Percentiles rank a stretch among this genome's conserved stretches.
phyloP scores from a whole-genome alignment of 2,797 vertebrate genomes.

The Megaceryle alcyon region DNA sequence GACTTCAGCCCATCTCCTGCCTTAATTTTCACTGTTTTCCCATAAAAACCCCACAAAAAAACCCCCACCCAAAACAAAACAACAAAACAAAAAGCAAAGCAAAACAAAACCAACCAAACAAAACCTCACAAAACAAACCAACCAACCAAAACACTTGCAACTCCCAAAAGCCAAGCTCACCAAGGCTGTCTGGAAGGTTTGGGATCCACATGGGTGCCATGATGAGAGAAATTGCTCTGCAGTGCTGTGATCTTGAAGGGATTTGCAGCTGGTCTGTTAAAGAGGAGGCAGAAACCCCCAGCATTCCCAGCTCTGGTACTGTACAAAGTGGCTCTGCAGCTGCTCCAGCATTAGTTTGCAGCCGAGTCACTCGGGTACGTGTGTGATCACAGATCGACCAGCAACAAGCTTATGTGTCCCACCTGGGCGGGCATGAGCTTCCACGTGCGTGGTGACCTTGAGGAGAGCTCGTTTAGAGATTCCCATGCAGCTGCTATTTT shows the following conservation, averaged over 20 bases:
- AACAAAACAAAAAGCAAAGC: too few species aligned
- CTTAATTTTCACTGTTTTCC: not conserved
- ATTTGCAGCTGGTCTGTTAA: not conserved
- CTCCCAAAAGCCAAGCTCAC: not conserved
- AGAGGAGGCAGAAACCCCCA: not conserved
- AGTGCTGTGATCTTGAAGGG: not conserved
- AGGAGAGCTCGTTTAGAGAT: not conserved
- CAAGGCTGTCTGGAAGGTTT: not conserved
- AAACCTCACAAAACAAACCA: not conserved
- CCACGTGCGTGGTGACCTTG: not conserved
- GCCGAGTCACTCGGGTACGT: not conserved
- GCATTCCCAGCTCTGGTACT: accelerated
- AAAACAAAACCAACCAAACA: too few species aligned
- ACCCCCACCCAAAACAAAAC: too few species aligned
- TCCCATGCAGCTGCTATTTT: constrained; percentile 38
- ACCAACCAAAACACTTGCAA: accelerated
- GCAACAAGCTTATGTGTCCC: not conserved
- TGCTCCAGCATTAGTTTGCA: not conserved
- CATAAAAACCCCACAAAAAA: too few species aligned
- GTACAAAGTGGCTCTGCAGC: not conserved
- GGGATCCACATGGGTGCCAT: not conserved
- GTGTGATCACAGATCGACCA: not conserved
- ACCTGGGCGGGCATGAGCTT: not conserved
- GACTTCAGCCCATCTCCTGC: not conserved
- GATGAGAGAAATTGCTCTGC: accelerated